Conservation (phyloP, 2,113 vertebrate species). For the Odobenus rosmarus region DNA sequence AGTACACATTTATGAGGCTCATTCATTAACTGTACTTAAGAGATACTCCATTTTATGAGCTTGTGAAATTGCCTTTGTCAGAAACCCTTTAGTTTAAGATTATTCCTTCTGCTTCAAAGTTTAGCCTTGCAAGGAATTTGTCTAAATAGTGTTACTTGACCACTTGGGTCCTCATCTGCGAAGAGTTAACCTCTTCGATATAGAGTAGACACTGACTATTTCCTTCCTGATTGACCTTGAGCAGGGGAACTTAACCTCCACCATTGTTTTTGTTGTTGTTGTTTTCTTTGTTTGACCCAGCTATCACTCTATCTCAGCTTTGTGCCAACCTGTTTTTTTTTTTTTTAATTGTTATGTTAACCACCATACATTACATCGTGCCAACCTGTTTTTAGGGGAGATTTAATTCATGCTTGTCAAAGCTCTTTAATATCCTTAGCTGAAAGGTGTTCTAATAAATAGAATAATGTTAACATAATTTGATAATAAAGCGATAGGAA, state of each 20-base stretch:
- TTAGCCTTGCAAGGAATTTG: neutral
- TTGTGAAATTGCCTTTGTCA: neutral
- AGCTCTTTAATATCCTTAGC: constrained; percentile 43
- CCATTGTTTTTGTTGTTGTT: neutral
- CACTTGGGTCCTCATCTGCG: neutral
- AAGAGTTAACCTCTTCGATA: neutral
- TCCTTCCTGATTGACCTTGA: neutral
- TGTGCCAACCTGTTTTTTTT: neutral
- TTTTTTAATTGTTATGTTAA: no score
- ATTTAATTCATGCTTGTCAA: neutral
- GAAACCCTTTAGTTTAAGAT: neutral
- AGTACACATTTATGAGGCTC: neutral
- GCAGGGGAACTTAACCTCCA: neutral
- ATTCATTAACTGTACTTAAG: neutral
- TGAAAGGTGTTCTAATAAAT: constrained; percentile 56
- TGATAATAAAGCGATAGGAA: constrained; percentile 41
- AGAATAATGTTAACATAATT: constrained; percentile 42
- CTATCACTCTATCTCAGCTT: neutral
- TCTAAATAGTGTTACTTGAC: neutral
- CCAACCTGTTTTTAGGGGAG: neutral
- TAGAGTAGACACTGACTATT: neutral
- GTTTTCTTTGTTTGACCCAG: neutral
- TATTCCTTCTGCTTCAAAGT: neutral
- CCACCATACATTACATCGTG: no score
- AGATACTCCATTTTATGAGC: neutral